phyloP scores from a whole-genome alignment of 2,888 invertebrate species.

The Drepanosiphum platanoidis region DNA sequence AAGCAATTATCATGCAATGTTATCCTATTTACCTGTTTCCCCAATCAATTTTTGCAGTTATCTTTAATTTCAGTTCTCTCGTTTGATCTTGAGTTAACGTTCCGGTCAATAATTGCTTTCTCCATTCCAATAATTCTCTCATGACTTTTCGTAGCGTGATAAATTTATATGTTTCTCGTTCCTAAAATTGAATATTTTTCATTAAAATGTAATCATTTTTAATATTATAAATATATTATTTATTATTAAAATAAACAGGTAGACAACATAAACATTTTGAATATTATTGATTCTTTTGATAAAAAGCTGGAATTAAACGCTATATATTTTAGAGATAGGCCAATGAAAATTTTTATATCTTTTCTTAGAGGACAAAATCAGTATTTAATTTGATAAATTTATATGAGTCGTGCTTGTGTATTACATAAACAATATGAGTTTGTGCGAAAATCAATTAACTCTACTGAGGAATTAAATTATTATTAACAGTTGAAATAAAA shows the following conservation, averaged over 20 bases:
- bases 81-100: conserved; percentile 93
- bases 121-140: conserved; percentile 86
- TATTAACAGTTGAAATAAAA: no score
- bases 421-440: no score
- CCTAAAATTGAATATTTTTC: conserved; percentile 70
- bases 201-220: background rate
- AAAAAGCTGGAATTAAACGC: no score
- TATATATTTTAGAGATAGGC: no score
- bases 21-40: conserved; percentile 82
- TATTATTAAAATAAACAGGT: background rate
- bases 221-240: background rate
- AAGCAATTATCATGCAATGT: conserved; percentile 23
- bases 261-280: background rate
- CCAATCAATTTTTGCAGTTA: conserved; percentile 94
- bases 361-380: no score
- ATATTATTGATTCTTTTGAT: background rate
- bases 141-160: conserved; percentile 88
- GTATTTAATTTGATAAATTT: no score
- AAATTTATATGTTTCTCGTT: conserved; percentile 85
- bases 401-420: no score
- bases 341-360: no score
- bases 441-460: no score
- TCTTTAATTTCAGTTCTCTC: conserved; percentile 83
- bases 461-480: no score
- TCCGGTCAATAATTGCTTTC: conserved; percentile 85